A percentile compares a stretch with the other conserved stretches of the same genome.
Evolutionary conservation across 2,888 invertebrate species (phyloP).

Genomic region (Steromphala cineraria): DNA sequence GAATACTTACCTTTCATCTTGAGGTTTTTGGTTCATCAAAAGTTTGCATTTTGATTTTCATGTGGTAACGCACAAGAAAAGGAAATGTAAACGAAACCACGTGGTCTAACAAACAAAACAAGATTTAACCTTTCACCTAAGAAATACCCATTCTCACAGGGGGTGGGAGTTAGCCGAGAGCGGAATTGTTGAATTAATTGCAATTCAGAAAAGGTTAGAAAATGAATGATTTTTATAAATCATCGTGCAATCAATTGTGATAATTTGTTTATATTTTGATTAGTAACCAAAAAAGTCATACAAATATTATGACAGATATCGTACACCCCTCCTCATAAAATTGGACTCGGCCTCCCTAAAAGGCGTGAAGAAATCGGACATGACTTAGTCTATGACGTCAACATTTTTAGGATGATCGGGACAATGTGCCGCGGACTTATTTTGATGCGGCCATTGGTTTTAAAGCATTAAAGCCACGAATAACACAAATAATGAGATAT

Average conservation of each 20-base stretch:
- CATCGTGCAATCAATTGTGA: no score
- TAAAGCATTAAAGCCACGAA: no score
- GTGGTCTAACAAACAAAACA: conserved; percentile 18
- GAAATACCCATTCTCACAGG: neutral
- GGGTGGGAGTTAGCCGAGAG: no score
- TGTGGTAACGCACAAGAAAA: neutral
- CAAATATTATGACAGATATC: no score
- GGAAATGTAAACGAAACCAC: conserved; percentile 15
- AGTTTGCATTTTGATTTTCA: neutral
- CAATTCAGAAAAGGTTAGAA: no score
- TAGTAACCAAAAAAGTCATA: no score
- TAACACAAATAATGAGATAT: no score
- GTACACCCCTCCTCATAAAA: neutral
- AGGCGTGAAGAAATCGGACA: conserved; percentile 20
- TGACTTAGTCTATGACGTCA: conserved; percentile 28
- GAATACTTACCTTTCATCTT: neutral
- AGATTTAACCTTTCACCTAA: conserved; percentile 7
- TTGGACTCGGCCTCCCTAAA: conserved; percentile 21
- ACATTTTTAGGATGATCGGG: conserved; percentile 18
- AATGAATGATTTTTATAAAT: no score
- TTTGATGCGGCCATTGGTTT: neutral
- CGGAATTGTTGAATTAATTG: no score
- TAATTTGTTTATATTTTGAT: no score
- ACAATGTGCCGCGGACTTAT: conserved; percentile 12
- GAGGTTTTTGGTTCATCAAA: neutral